These are phyloP conservation scores for Sminthurides bifidus DNA, from an alignment of 1,140 invertebrate genomes.

Conservation along the genomic window DNA sequence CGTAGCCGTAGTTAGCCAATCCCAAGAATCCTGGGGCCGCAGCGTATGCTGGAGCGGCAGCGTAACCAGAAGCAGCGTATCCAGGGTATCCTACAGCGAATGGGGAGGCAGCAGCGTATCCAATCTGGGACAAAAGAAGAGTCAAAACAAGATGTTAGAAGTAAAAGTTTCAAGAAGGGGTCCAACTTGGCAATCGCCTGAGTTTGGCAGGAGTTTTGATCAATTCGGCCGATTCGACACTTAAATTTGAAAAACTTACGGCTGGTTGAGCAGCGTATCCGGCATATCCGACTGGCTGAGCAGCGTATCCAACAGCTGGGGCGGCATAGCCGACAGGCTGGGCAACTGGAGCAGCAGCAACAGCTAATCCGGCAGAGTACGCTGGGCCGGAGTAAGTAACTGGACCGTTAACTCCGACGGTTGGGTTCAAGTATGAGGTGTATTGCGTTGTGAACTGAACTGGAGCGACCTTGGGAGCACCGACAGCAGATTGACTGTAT, in stretches of 20 bases:
- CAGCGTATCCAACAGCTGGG: not conserved
- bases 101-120: not conserved
- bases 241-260: too few species aligned
- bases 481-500: conserved; percentile 22
- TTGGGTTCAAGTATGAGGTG: conserved; percentile 24
- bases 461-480: conserved; percentile 20
- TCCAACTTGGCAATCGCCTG: too few species aligned
- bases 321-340: not conserved
- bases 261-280: not conserved
- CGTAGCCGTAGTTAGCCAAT: not conserved
- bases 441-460: conserved; percentile 29
- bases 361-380: not conserved
- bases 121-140: too few species aligned
- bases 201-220: too few species aligned
- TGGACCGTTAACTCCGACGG: conserved; percentile 28
- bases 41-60: not conserved
- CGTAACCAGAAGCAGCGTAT: not conserved
- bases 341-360: not conserved
- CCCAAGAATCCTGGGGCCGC: not conserved
- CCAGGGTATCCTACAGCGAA: not conserved
- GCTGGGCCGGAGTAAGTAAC: conserved; percentile 18
- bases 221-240: too few species aligned
- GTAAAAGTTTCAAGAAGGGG: too few species aligned
- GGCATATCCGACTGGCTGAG: not conserved
- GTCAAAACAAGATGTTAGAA: too few species aligned